Evolutionary conservation across 2,888 invertebrate genomes (phyloP).

Genomic region (Micoletzkya japonica): DNA sequence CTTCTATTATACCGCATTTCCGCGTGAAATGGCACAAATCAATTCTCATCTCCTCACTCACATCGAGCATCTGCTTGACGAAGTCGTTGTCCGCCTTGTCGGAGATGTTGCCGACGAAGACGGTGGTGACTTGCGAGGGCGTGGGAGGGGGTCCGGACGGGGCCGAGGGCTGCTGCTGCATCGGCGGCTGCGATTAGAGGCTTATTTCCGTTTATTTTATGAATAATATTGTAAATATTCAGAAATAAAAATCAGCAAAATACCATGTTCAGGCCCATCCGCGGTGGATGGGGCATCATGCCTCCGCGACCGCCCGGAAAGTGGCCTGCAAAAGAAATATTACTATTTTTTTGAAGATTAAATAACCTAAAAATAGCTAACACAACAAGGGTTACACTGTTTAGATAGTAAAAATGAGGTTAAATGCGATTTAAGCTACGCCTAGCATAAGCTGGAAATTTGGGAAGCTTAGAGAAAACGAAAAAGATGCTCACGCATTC

Average conservation of each 20-base stretch:
- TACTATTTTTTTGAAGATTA: too few species aligned
- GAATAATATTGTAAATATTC: background rate
- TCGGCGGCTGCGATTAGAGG: background rate
- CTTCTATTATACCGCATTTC: background rate
- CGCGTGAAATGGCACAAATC: background rate
- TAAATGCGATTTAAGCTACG: background rate
- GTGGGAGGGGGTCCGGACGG: background rate
- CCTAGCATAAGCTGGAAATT: background rate
- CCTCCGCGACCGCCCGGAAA: too few species aligned
- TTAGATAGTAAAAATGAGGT: background rate
- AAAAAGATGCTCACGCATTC: too few species aligned
- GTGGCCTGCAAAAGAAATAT: too few species aligned
- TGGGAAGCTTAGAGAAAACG: background rate
- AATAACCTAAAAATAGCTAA: too few species aligned
- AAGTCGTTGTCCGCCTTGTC: constrained; percentile 91
- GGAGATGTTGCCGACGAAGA: constrained; percentile 95
- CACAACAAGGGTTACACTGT: constrained; percentile 12
- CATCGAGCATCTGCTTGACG: constrained; percentile 83
- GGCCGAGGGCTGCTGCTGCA: background rate
- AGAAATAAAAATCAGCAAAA: background rate
- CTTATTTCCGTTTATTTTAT: background rate
- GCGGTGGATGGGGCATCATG: constrained; percentile 7
- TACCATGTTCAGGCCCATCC: constrained; percentile 1
- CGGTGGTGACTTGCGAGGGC: constrained; percentile 74
- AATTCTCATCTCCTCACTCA: constrained; percentile 38